Base-by-base conservation (phyloP, 2,888 invertebrate species). In the Mythimna loreyi region DNA sequence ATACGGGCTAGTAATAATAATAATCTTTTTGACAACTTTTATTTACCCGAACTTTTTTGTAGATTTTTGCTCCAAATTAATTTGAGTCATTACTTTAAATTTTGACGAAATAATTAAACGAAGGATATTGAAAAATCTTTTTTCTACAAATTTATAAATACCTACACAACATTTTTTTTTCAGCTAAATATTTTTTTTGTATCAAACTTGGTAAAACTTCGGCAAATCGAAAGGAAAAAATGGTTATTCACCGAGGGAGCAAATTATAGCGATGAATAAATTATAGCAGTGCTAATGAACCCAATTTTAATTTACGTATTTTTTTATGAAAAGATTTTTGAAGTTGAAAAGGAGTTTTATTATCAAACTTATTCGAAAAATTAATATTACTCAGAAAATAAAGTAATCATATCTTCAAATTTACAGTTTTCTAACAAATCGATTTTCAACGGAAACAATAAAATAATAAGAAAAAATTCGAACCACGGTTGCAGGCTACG, bases 261-360 rank as follows among this genome's bases (percentile, higher is more conserved):
- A 19, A 47, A 75, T 63, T 56, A 59, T 56, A 60, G 49, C 30
- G 11, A 58, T 67, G 63, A 68, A 68, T 68, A 75, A 63, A 75
- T 68, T 57, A 68, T 47, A 36, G 33, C 23, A 13, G 23, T 21
- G 53, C 25, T 60, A 56, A 68, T 63, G 30, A 62, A 75, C 45
- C 50, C 36, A 28, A 75, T 68, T 63, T 50, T 56, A 40, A 50
- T 56, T 50, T 13, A 33, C 6, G 25, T 33, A 55, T 72, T 19
- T 55, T 21, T 72, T 11, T 19, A 33, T 1, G 11, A 49, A 72
- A 11, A 23, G 19, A 56, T 73, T 43, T 71, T 55, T 13, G 21
- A 0, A 72, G 19, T 49, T 55, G 9, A 23, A 11, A 28, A 40
- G 21, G 16, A 60, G 16, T n/a, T 55, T 11, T 40, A n/a, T 49